Evolutionary conservation across 2,797 vertebrate species (phyloP), one percentile per base, ranked within the genome.

Genomic region (Rhincodon typus): DNA sequence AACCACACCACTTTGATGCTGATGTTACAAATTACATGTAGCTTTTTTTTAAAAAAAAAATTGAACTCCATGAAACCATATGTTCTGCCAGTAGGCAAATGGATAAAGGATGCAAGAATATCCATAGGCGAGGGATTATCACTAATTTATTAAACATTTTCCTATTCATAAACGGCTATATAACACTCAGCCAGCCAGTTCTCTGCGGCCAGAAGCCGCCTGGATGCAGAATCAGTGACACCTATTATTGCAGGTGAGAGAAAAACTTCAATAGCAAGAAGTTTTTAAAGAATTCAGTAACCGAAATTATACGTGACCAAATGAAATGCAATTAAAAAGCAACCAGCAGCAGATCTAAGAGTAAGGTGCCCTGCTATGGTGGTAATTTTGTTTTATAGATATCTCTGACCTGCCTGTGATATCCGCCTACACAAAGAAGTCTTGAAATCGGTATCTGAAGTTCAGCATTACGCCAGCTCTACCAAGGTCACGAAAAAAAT

Each of bases 71-170:
- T 53, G 27, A 25, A 19, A 70, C 94, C 94, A 95, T 95, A 95
- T 95, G 94, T 95, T 77, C 42, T 50, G 70, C 10, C 94, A 74
- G 94, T 95, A 74, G 94, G 94, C 25, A 69, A 93, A 42, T n/a
- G 90, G 66, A 42, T 77, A 57, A 72, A 94, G 2, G 69, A 95
- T 0, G 38, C 70, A 77, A 53, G 70, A 72, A 77, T 74, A 74
- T 57, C 13, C 46, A 74, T 19, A 95, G 27, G 70, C 72, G 27
- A 77, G 34, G 94, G 27, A 95, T 95, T 50, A 95, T 74, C 94
- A 95, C 74, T 95, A 95, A 95, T 95, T 95, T 95, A 95, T 77
- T 34, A 95, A 53, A 21, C 94, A 34, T 95, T 95, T 77, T 53
- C 42, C 94, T 77, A 50, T 95, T 95, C 69, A 77, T 53, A 95